Conservation (phyloP, 2,888 invertebrate genomes). For the Andrena flavipes region DNA sequence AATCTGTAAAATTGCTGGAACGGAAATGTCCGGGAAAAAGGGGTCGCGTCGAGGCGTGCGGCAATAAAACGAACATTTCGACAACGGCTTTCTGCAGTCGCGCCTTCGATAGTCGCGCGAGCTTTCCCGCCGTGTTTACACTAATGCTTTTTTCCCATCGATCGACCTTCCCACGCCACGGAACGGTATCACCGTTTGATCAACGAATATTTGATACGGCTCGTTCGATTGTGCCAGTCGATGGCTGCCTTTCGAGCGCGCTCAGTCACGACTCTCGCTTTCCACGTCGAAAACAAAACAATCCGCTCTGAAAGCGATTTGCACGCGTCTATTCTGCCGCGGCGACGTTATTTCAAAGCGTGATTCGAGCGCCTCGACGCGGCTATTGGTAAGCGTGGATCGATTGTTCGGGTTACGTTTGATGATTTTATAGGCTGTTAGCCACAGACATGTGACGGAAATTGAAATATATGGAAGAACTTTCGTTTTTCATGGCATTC, state of each 20-base stretch:
- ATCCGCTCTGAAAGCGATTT: conserved; percentile 7
- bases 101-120: neutral
- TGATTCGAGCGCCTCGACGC: neutral
- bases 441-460: no score
- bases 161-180: conserved; percentile 6
- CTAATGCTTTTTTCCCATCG: conserved; percentile 26
- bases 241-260: conserved; percentile 10
- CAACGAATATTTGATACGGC: conserved; percentile 14
- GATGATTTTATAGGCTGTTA: no score
- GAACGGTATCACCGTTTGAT: conserved; percentile 22
- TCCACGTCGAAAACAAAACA: conserved; percentile 16
- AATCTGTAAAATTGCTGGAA: neutral
- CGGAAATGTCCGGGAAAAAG: neutral
- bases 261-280: conserved; percentile 10
- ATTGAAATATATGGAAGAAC: no score
- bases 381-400: neutral
- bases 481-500: no score
- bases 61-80: conserved; percentile 10
- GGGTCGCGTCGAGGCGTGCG: neutral
- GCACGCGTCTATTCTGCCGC: neutral
- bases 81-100: neutral
- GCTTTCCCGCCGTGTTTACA: conserved; percentile 6
- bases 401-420: neutral
- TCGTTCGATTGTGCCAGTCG: conserved; percentile 23
- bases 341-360: neutral